A percentile compares a stretch with the other conserved stretches of the same genome.
These are phyloP conservation scores for Pygoscelis antarcticus DNA, from an alignment of 2,113 vertebrate genomes.

Conservation along the genomic window DNA sequence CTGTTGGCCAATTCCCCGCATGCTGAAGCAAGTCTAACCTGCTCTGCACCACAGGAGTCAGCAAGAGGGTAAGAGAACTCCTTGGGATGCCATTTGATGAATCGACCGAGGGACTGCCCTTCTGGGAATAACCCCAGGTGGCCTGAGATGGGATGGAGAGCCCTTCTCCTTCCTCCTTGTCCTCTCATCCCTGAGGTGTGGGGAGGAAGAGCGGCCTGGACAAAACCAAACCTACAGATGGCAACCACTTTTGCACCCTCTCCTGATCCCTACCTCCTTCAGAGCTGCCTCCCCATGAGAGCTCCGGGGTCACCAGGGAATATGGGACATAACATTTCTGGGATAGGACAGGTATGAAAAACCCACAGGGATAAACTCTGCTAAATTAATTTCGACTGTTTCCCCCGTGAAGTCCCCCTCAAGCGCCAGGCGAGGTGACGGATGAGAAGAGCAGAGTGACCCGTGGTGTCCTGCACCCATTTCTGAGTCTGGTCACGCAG, in stretches of 20 bases:
- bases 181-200: neutral
- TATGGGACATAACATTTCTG: neutral
- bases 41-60: neutral
- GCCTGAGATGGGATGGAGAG: neutral
- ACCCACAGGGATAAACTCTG: neutral
- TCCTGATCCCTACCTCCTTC: neutral
- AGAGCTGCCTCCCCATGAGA: neutral
- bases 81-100: neutral
- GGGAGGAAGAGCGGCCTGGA: rapidly evolving
- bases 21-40: neutral
- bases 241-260: neutral
- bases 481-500: neutral
- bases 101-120: neutral
- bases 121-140: neutral
- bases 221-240: neutral
- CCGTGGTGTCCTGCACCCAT: neutral
- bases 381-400: neutral
- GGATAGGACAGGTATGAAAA: neutral
- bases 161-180: neutral
- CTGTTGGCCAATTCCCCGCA: neutral
- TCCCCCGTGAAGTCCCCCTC: neutral
- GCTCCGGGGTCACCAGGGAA: neutral
- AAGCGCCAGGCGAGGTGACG: rapidly evolving
- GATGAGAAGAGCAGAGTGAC: neutral
- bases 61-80: neutral